Conservation (phyloP, 2,113 vertebrate species). For the Dasyornis broadbenti region DNA sequence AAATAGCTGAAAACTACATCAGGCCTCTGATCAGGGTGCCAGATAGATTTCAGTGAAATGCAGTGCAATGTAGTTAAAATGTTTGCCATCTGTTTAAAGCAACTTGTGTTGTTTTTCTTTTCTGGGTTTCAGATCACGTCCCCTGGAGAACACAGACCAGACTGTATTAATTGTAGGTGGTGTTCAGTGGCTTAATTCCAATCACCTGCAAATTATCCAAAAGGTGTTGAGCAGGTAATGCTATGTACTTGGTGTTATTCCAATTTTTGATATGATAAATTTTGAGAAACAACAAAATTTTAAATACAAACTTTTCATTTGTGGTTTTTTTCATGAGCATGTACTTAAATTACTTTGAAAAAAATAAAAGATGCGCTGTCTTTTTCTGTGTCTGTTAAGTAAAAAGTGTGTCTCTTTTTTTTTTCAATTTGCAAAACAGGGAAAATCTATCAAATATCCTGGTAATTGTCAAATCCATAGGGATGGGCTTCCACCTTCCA, state of each 20-base stretch:
- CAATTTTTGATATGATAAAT: not conserved
- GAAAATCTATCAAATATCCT: conserved; percentile 83
- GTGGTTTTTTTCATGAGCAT: not conserved
- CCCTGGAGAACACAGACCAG: conserved; percentile 82
- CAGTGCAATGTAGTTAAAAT: conserved; percentile 52
- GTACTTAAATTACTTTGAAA: not conserved
- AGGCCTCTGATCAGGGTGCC: conserved; percentile 33
- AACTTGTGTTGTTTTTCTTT: conserved; percentile 60
- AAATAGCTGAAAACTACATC: conserved; percentile 55
- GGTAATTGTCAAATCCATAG: conserved; percentile 92
- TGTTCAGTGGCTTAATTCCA: conserved; percentile 92
- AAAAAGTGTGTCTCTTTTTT: not conserved
- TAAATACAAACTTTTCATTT: not conserved
- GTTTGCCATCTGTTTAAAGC: conserved; percentile 67
- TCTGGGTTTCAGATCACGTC: conserved; percentile 82
- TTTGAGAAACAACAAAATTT: not conserved
- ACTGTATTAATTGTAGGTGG: conserved; percentile 91
- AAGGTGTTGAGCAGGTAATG: conserved; percentile 83
- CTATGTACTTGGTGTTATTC: not conserved
- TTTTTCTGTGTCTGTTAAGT: not conserved
- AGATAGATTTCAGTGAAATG: conserved; percentile 62
- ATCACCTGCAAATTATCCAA: conserved; percentile 85
- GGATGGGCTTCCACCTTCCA: conserved; percentile 94
- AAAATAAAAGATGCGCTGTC: not conserved
- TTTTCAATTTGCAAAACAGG: conserved; percentile 62